These are phyloP conservation scores for Corythornis vintsioides DNA, from an alignment of 2,113 vertebrate genomes.

Conservation along the genomic window DNA sequence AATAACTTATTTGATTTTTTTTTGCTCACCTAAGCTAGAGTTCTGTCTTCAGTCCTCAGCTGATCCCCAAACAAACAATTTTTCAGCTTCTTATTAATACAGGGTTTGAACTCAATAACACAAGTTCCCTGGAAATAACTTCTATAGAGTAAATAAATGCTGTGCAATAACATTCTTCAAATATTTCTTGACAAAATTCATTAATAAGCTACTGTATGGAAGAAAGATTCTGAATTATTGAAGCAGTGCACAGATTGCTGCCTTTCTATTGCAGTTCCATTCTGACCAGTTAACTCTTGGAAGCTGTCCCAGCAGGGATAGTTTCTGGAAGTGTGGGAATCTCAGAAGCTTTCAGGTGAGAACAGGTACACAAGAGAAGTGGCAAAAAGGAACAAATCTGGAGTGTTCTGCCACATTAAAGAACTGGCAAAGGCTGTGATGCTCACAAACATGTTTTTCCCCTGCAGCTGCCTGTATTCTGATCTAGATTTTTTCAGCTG, in stretches of 20 bases:
- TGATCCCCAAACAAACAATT: not conserved
- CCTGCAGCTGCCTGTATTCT: not conserved
- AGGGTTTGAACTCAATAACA: not conserved
- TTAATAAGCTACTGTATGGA: not conserved
- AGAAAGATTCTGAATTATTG: not conserved
- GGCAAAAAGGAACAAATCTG: not conserved
- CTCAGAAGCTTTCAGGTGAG: not conserved
- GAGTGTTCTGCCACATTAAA: not conserved
- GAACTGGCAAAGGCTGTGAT: not conserved
- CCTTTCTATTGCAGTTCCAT: not conserved
- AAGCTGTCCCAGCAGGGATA: not conserved
- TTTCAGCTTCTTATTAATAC: not conserved
- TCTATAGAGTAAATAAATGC: not conserved
- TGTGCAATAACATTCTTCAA: not conserved
- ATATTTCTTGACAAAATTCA: not conserved
- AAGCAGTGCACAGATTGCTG: not conserved
- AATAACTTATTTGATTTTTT: not conserved
- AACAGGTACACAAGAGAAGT: not conserved
- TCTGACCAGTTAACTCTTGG: not conserved
- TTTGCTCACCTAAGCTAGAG: not conserved
- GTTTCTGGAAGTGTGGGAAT: not conserved
- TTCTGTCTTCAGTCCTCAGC: not conserved
- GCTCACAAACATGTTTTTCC: not conserved
- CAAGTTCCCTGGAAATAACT: not conserved
- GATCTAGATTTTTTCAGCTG: not conserved